Evolutionary conservation across 2,797 vertebrate genomes (phyloP), one percentile per base, ranked within the genome.

Genomic region (Hyperoplus lanceolatus): DNA sequence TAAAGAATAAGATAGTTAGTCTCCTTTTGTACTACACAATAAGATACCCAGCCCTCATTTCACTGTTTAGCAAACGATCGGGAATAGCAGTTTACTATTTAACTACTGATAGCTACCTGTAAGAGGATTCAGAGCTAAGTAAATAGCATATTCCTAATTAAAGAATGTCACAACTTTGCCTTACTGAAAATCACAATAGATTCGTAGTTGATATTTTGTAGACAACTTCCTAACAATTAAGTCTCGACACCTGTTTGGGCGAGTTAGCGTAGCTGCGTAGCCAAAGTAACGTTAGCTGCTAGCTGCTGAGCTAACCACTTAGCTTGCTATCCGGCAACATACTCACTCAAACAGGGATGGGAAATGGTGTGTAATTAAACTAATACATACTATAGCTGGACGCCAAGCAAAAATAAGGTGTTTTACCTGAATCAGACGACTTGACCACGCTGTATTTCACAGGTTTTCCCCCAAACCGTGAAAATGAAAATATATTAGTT

Each of bases 371-470:
- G 21, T 50, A 18, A 18, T 16, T 18, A 54, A 58, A 62, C 43
- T 5, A 21, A 46, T 55, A 46, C 12, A 60, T 8, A 71, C 48
- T 6, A 43, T 8, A 10, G 3, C 7, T 38, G 5, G 15, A 38
- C 3, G 6, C 4, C 1, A 8, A 41, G 66, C 2, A 14, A 13
- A 42, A 55, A 6, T 42, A 5, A 10, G 15, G 7, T 15, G 1
- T 16, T 62, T 67, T 68, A 96, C 95, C 95, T 95, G 89, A 89
- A 82, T 79, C 87, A 74, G 88, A 92, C 73, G 87, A 91, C 82
- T 85, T 82, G 75, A 94, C 91, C 87, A 82, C 90, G 81, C 84
- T 84, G 88, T 82, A 48, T 83, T 87, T 90, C 84, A 87, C 87
- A 69, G 84, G 67, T 84, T 86, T 87, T 29, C 29, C 62, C 51